Conservation (phyloP, 1,140 invertebrate species). For the Orius insidiosus region DNA sequence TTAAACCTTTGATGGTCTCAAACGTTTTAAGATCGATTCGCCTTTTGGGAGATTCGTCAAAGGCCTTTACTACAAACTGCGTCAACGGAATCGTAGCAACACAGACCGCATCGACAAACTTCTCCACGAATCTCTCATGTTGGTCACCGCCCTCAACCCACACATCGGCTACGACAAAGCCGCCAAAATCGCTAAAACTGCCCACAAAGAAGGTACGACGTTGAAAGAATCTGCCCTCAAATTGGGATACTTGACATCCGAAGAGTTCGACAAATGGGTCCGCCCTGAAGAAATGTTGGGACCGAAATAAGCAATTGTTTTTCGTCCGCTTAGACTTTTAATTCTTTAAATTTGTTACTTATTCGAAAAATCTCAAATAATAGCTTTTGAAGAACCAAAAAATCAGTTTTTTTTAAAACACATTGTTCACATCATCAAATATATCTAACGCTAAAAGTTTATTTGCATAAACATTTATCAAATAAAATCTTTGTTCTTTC, state of each 20-base stretch:
- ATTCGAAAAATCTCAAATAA: too few relatives aligned
- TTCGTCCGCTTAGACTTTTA: too few relatives aligned
- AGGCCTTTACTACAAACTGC: slow-evolving; percentile 86
- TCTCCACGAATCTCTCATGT: slow-evolving; percentile 90
- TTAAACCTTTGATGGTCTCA: slow-evolving; percentile 94
- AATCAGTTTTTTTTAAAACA: too few relatives aligned
- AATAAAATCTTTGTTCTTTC: too few relatives aligned
- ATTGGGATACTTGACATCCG: slow-evolving; percentile 64
- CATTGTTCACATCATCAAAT: too few relatives aligned
- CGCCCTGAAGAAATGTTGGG: slow-evolving; percentile 91
- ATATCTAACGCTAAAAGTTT: too few relatives aligned
- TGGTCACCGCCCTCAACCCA: slow-evolving; percentile 95
- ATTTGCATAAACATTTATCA: too few relatives aligned
- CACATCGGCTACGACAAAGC: slow-evolving; percentile 98
- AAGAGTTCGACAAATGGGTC: slow-evolving; percentile 91
- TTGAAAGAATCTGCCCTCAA: slow-evolving; percentile 83
- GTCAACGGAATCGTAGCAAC: slow-evolving; percentile 84
- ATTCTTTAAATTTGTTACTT: too few relatives aligned
- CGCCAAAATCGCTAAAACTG: slow-evolving; percentile 89
- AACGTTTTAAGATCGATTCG: slow-evolving; percentile 87
- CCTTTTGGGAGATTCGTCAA: slow-evolving; percentile 64
- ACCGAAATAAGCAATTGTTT: slow-evolving; percentile 53
- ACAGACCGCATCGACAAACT: slow-evolving; percentile 60
- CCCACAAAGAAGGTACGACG: slow-evolving; percentile 82
- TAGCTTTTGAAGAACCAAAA: too few relatives aligned